Evolutionary conservation across 1,140 invertebrate species (phyloP), one percentile per base, ranked within the genome.

Genomic region (Pogonus chalceus): DNA sequence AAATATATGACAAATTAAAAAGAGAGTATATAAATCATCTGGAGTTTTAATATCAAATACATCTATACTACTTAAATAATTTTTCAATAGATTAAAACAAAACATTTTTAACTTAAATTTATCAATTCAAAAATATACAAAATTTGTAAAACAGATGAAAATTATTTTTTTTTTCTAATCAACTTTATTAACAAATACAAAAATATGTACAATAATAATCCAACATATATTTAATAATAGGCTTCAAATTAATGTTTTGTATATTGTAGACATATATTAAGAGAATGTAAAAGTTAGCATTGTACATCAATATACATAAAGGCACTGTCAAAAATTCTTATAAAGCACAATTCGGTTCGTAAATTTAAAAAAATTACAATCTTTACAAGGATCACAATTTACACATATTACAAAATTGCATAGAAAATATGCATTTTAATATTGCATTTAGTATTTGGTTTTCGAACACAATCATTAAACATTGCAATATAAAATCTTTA

Each of bases 1-100:
- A 51, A 57, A 57, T 16, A 53, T 21, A 35, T 57, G 52, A 14
- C 56, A 57, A 9, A 52, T 51, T 20, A 54, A 50, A 23, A 57
- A 51, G 2, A 57, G 35, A 22, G 49, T 53, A 37, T 57, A 57
- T 10, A 57, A 35, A 53, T 57, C 56, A 26, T 57, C 52, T 3
- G 47, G 22, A 2, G 56, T 51, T 14, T 49, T 51, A 20, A 57
- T 49, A 26, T 57, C 56, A 22, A 51, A 55, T 12, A 48, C 37
- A 43, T 43, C 18, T 16, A 18, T 43, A 43, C 7, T 9, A 4
- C 9, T 43, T 4, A 14, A 31, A 31, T 7, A 31, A 31, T 7
- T 31, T 31, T 14, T n/a, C n/a, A n/a, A n/a, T n/a, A n/a, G n/a
- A n/a, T n/a, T n/a, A n/a, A n/a, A 31, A 31, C 26, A 31, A 31